Percentiles rank a stretch among this genome's conserved stretches.
phyloP scores from a whole-genome alignment of 2,797 vertebrate species.

The Takifugu rubripes region DNA sequence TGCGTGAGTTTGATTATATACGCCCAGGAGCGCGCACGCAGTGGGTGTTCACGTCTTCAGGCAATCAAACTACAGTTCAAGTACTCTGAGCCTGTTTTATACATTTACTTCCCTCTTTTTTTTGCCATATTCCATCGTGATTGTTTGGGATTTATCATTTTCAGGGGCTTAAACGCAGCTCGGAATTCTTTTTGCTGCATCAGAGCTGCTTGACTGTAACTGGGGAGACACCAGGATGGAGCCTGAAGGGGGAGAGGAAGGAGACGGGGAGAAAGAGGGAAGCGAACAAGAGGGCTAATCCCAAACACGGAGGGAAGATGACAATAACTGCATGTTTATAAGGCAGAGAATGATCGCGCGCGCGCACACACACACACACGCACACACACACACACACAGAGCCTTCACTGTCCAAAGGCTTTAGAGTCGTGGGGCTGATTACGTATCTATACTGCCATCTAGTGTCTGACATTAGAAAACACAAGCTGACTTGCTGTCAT shows the following conservation, averaged over 20 bases:
- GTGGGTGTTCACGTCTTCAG: not conserved
- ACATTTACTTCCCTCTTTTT: not conserved
- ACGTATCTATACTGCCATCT: conserved; percentile 80
- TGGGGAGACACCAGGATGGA: conserved; percentile 21
- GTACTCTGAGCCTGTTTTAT: not conserved
- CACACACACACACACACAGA: not conserved
- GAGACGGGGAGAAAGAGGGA: conserved; percentile 4
- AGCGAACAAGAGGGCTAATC: conserved; percentile 43
- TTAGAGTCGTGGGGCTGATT: conserved; percentile 8
- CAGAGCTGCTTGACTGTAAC: conserved; percentile 17
- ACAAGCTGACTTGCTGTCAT: conserved; percentile 7
- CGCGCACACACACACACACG: conserved; percentile 8
- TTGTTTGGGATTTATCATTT: conserved; percentile 6
- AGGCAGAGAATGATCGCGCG: conserved; percentile 29
- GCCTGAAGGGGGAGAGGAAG: not conserved
- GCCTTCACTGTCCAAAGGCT: too few relatives aligned
- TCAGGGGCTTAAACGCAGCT: conserved; percentile 4
- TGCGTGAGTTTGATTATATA: too few relatives aligned
- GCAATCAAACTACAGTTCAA: not conserved
- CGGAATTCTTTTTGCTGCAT: conserved; percentile 21
- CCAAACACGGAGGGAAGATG: conserved; percentile 44
- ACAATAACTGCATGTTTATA: conserved; percentile 49
- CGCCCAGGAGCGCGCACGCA: not conserved
- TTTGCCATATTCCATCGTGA: conserved; percentile 10
- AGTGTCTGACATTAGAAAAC: conserved; percentile 60